phyloP scores from a whole-genome alignment of 2,113 vertebrate species.

The Rafetus swinhoei region DNA sequence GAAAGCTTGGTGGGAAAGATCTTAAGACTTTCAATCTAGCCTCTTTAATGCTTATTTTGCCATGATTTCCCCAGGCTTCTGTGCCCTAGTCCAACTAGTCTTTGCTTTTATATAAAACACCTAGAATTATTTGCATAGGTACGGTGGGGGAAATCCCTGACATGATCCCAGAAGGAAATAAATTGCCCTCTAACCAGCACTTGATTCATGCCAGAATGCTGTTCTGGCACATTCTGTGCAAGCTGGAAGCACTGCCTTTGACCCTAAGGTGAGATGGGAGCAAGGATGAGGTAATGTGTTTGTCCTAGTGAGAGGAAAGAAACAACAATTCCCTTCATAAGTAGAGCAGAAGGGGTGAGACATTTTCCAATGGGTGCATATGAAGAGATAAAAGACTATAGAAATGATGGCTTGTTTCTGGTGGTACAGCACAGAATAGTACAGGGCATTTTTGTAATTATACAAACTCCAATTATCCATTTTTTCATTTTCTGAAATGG shows the following conservation, averaged over 20 bases:
- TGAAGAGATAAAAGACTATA: not conserved
- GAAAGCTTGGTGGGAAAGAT: slow-evolving; percentile 2
- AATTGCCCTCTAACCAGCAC: not conserved
- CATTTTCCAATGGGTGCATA: not conserved
- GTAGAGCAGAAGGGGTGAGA: fast-evolving
- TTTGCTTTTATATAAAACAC: slow-evolving; percentile 11
- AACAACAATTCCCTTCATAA: not conserved
- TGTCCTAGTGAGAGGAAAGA: not conserved
- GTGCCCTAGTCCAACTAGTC: not conserved
- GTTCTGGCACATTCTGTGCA: not conserved
- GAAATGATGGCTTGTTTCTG: not conserved
- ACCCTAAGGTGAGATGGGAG: not conserved
- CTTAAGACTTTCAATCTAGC: not conserved
- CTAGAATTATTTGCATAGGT: not conserved
- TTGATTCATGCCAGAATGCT: not conserved
- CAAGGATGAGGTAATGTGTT: not conserved
- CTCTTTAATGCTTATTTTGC: not conserved
- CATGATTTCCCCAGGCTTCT: not conserved
- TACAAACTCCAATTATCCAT: not conserved
- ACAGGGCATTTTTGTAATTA: not conserved
- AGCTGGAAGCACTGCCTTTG: not conserved
- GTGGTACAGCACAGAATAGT: not conserved
- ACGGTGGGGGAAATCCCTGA: not conserved
- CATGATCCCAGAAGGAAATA: not conserved
- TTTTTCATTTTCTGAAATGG: fast-evolving